A percentile compares a stretch with the other conserved stretches of the same genome.
phyloP scores from a whole-genome alignment of 2,113 vertebrate species.

The Semicossyphus pulcher region DNA sequence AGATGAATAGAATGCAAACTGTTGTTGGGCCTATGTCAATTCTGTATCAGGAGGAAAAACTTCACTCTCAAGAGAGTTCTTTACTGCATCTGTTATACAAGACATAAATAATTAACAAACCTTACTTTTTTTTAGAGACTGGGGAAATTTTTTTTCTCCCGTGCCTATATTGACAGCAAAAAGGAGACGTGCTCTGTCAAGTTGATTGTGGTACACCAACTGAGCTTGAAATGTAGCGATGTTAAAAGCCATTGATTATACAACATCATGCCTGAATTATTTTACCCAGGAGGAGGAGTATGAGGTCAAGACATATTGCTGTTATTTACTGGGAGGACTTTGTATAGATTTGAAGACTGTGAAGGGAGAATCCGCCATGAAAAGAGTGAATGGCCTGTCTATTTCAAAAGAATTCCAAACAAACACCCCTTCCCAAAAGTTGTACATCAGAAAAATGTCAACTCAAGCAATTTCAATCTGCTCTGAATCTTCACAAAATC shows the following conservation, averaged over 20 bases:
- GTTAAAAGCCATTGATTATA: constrained; percentile 74
- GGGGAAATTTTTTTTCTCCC: constrained; percentile 37
- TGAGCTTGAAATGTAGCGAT: constrained; percentile 48
- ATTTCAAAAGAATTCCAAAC: not conserved
- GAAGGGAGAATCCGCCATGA: not conserved
- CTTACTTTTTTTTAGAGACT: constrained; percentile 17
- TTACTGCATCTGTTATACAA: constrained; percentile 56
- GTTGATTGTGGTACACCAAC: constrained; percentile 18
- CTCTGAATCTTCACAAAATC: not conserved
- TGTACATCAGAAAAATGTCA: not conserved
- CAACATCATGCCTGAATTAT: constrained; percentile 51
- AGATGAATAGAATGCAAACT: constrained; percentile 46
- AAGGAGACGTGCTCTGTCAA: constrained; percentile 34
- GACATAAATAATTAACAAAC: constrained; percentile 70
- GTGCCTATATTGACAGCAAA: constrained; percentile 36
- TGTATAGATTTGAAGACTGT: constrained; percentile 22
- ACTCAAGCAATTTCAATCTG: constrained; percentile 1
- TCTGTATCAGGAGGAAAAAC: constrained; percentile 41
- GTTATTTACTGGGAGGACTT: not conserved
- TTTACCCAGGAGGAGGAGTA: constrained; percentile 31
- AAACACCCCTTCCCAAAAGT: not conserved
- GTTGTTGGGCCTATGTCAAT: constrained; percentile 48
- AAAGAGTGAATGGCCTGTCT: constrained; percentile 4
- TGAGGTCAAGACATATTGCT: constrained; percentile 39
- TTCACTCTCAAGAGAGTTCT: constrained; percentile 38